Conservation (phyloP, 1,140 invertebrate species). For the Polypedilum vanderplanki region DNA sequence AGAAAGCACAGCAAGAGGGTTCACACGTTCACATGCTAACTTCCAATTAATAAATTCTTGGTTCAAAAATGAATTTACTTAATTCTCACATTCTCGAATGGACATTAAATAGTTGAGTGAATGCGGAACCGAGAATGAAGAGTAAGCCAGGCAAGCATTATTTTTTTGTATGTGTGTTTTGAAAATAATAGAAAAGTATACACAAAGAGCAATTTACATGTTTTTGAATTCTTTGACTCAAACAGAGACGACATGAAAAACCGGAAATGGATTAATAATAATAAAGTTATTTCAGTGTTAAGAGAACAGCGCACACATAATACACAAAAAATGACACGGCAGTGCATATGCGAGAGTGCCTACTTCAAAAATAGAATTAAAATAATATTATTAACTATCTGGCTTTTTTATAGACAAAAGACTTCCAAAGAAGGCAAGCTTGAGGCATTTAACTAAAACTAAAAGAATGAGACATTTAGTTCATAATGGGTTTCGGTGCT, state of each 20-base stretch:
- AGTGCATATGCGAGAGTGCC: background rate
- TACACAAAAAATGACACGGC: background rate
- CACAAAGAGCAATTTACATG: conserved; percentile 16
- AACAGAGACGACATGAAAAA: background rate
- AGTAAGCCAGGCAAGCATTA: background rate
- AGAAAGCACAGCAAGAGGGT: background rate
- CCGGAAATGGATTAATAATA: conserved; percentile 24
- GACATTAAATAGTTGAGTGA: too few relatives aligned
- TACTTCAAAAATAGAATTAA: conserved; percentile 16
- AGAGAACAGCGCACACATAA: background rate
- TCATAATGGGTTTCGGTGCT: background rate
- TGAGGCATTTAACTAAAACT: background rate
- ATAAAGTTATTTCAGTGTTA: conserved; percentile 26
- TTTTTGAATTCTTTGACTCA: background rate
- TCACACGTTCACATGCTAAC: background rate
- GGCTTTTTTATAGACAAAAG: background rate
- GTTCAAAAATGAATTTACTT: background rate
- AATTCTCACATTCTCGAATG: background rate
- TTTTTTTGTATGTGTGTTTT: background rate
- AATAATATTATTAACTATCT: background rate
- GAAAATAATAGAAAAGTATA: too few relatives aligned
- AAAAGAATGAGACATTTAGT: background rate
- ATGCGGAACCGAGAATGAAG: too few relatives aligned
- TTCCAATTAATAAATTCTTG: conserved; percentile 18
- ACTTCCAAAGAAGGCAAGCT: background rate